These are phyloP conservation scores for Temnothorax rugatulus DNA, from an alignment of 2,888 invertebrate genomes.

Conservation along the genomic window DNA sequence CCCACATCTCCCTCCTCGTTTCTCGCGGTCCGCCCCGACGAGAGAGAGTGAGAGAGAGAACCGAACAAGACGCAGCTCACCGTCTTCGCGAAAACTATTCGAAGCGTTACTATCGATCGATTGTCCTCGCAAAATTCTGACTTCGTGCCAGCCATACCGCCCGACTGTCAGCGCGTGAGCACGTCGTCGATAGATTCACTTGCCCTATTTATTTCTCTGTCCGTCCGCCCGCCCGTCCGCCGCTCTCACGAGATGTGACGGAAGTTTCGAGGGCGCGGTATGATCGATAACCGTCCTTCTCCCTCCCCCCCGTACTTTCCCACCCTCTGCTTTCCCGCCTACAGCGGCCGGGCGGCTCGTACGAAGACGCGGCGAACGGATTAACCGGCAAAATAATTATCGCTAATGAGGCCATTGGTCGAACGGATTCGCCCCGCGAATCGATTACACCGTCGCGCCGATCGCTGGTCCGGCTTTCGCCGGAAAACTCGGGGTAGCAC, in stretches of 20 bases:
- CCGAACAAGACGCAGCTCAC: slow-evolving; percentile 49
- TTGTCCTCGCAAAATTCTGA: slow-evolving; percentile 75
- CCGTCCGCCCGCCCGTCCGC: slow-evolving; percentile 8
- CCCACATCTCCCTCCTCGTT: background rate
- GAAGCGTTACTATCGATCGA: slow-evolving; percentile 69
- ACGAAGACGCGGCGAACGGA: slow-evolving; percentile 52
- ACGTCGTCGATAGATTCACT: slow-evolving; percentile 52
- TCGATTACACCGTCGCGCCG: slow-evolving; percentile 32
- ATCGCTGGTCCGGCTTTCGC: slow-evolving; percentile 24
- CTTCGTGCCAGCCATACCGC: slow-evolving; percentile 47
- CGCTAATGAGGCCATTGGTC: slow-evolving; percentile 65
- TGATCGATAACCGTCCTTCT: slow-evolving; percentile 43
- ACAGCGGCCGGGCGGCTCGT: slow-evolving; percentile 34
- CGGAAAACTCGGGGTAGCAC: background rate
- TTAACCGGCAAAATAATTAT: slow-evolving; percentile 56
- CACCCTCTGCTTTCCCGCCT: background rate
- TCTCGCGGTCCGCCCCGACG: slow-evolving; percentile 26
- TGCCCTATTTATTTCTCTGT: slow-evolving; percentile 48
- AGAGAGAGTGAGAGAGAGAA: slow-evolving; percentile 24
- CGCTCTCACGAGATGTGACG: slow-evolving; percentile 39
- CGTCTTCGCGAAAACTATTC: slow-evolving; percentile 58
- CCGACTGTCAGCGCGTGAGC: slow-evolving; percentile 50
- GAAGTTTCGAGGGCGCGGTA: slow-evolving; percentile 40
- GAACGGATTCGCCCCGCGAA: slow-evolving; percentile 69
- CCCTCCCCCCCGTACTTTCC: background rate